phyloP scores from a whole-genome alignment of 1,140 invertebrate species.

The Mercenaria mercenaria region DNA sequence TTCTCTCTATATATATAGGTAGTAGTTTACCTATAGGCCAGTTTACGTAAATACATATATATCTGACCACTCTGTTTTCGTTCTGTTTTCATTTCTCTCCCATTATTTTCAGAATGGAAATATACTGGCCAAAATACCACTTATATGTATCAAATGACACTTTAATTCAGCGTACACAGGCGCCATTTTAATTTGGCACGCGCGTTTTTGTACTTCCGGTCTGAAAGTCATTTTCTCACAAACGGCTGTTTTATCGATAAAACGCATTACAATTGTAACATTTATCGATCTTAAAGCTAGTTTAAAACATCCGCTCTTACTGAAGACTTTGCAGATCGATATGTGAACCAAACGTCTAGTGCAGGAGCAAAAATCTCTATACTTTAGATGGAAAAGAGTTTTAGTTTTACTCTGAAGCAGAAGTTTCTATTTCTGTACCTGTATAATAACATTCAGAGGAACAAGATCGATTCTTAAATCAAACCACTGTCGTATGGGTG shows the following conservation, averaged over 20 bases:
- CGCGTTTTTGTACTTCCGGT: background rate
- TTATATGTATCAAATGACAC: background rate
- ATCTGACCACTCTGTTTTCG: background rate
- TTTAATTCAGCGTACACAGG: background rate
- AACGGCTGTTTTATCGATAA: conserved; percentile 28
- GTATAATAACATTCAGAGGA: no score
- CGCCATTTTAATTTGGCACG: conserved; percentile 8
- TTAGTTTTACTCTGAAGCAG: background rate
- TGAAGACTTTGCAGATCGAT: background rate
- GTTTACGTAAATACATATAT: background rate
- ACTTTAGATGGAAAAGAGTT: no score
- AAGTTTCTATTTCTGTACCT: background rate
- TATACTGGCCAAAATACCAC: background rate
- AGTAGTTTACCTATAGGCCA: background rate
- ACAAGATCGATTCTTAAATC: no score
- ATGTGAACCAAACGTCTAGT: background rate
- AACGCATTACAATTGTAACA: conserved; percentile 6
- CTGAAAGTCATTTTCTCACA: conserved; percentile 19
- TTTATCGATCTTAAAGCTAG: conserved; percentile 16
- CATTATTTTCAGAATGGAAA: background rate
- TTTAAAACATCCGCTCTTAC: conserved; percentile 24
- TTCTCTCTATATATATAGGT: background rate
- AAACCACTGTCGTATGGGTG: no score
- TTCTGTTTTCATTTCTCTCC: background rate
- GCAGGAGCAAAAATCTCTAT: background rate